Evolutionary conservation across 2,888 invertebrate genomes (phyloP).

Genomic region (Ectemnius lituratus): DNA sequence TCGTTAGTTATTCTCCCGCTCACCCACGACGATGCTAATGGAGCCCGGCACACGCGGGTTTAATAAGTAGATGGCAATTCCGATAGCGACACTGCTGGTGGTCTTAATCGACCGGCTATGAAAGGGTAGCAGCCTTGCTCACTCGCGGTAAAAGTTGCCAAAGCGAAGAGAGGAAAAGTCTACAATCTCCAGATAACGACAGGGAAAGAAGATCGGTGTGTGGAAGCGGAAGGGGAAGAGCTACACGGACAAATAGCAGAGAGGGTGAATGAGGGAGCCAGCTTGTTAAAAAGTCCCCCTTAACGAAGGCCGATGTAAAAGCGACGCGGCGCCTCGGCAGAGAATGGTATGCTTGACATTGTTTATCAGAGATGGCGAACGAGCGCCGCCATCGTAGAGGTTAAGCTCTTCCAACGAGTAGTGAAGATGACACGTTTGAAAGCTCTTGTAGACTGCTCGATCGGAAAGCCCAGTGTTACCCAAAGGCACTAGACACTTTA

Average conservation of each 20-base stretch:
- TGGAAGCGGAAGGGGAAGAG: not conserved
- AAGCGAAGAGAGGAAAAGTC: slow-evolving; percentile 32
- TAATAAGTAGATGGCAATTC: slow-evolving; percentile 28
- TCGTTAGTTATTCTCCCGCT: not conserved
- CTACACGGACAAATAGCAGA: slow-evolving; percentile 27
- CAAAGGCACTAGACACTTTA: too few relatives aligned
- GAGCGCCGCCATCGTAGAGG: slow-evolving; percentile 29
- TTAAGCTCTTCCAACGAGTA: slow-evolving; percentile 40
- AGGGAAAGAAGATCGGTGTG: too few relatives aligned
- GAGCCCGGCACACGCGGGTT: slow-evolving; percentile 35
- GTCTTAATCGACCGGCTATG: slow-evolving; percentile 52
- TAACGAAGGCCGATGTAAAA: slow-evolving; percentile 58
- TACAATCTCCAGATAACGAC: slow-evolving; percentile 11
- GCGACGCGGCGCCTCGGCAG: slow-evolving; percentile 39
- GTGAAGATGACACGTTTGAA: slow-evolving; percentile 43
- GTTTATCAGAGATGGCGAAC: slow-evolving; percentile 55
- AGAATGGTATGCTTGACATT: slow-evolving; percentile 59
- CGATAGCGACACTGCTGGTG: slow-evolving; percentile 25
- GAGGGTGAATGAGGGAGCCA: slow-evolving; percentile 45
- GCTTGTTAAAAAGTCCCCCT: slow-evolving; percentile 56
- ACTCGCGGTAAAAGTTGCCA: slow-evolving; percentile 48
- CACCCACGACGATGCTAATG: slow-evolving; percentile 19
- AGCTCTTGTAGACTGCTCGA: slow-evolving; percentile 31
- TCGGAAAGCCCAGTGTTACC: too few relatives aligned
- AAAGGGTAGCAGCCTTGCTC: slow-evolving; percentile 26